Evolutionary conservation across 2,888 invertebrate species (phyloP).

Genomic region (Lithophane socia): DNA sequence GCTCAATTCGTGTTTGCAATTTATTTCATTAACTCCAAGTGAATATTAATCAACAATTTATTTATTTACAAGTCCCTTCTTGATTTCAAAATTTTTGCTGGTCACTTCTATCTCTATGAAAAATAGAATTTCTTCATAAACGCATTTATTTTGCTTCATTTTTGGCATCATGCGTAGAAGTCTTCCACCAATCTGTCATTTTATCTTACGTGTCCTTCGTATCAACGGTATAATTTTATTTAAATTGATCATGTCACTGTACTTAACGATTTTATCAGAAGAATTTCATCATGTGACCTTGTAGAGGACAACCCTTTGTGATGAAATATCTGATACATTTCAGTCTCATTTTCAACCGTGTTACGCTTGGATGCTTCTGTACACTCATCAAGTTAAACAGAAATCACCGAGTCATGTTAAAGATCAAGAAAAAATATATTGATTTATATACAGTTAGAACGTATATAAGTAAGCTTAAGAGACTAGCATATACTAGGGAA

Average conservation of each 20-base stretch:
- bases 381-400: conserved; percentile 13
- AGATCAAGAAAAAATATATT: not conserved
- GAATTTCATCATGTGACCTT: not conserved
- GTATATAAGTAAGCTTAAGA: not conserved
- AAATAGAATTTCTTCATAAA: not conserved
- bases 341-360: not conserved
- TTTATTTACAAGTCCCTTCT: too few relatives aligned
- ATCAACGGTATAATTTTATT: not conserved
- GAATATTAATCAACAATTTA: not conserved
- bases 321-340: not conserved
- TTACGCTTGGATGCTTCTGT: not conserved
- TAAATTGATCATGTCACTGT: not conserved
- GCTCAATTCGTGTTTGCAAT: not conserved
- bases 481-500: not conserved
- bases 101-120: not conserved
- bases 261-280: not conserved
- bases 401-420: conserved; percentile 25
- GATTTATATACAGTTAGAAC: not conserved
- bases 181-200: not conserved
- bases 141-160: not conserved
- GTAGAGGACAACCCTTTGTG: conserved; percentile 6
- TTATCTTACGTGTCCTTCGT: not conserved
- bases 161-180: not conserved
- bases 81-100: not conserved
- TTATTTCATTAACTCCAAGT: not conserved